These are phyloP conservation scores for Melanerpes aurifrons DNA, from an alignment of 2,113 vertebrate genomes.

Conservation along the genomic window DNA sequence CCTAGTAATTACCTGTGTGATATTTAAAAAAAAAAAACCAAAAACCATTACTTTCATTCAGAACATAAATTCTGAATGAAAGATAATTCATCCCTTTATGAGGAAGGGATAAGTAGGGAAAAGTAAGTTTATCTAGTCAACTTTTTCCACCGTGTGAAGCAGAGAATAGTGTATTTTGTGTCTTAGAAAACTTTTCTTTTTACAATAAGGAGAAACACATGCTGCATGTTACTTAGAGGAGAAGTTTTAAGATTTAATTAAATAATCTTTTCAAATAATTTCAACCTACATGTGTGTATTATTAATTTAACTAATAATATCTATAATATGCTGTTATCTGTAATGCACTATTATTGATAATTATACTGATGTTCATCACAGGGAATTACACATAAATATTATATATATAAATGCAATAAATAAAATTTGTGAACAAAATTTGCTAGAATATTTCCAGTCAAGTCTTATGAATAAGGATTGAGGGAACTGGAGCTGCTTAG, in stretches of 20 bases:
- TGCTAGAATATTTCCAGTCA: not conserved
- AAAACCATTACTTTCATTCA: not conserved
- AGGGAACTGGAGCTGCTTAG: too few relatives aligned
- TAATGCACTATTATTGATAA: not conserved
- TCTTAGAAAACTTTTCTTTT: not conserved
- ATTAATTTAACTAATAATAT: not conserved
- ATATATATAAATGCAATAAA: not conserved
- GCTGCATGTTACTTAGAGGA: not conserved
- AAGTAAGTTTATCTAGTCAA: not conserved
- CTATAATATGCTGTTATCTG: not conserved
- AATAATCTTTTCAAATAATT: not conserved
- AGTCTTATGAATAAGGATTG: too few relatives aligned
- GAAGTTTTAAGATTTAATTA: not conserved
- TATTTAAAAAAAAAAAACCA: not conserved
- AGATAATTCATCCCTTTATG: not conserved
- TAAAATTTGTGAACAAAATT: not conserved
- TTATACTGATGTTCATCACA: not conserved
- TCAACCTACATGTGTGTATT: rapidly evolving
- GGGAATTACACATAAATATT: not conserved
- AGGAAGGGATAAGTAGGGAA: not conserved
- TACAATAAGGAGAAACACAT: not conserved
- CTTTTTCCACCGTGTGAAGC: not conserved
- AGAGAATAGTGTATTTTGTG: not conserved
- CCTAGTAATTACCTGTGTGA: not conserved
- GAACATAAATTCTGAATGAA: not conserved